These are phyloP conservation scores for Thymelicus acteon DNA, from an alignment of 2,888 invertebrate genomes.

Conservation along the genomic window DNA sequence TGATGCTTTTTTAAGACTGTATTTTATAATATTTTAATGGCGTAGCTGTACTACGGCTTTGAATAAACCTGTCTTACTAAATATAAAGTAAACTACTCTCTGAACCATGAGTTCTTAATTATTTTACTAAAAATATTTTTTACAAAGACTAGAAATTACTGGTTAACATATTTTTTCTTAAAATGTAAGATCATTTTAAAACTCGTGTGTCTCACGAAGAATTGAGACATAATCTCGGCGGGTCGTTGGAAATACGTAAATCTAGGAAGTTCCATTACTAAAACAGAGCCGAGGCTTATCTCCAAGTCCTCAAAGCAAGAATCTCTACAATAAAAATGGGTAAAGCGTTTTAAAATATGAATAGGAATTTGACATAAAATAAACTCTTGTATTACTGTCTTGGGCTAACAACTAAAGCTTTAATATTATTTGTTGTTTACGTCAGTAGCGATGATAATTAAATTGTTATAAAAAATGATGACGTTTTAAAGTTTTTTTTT, in stretches of 20 bases:
- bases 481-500: too few species aligned
- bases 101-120: too few species aligned
- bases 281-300: conserved; percentile 35
- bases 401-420: not conserved
- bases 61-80: too few species aligned
- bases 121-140: too few species aligned
- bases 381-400: not conserved
- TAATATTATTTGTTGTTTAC: too few species aligned
- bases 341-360: conserved; percentile 16
- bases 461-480: too few species aligned
- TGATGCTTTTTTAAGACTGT: too few species aligned
- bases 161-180: not conserved
- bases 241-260: conserved; percentile 36
- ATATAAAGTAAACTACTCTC: too few species aligned
- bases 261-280: conserved; percentile 35
- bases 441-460: too few species aligned
- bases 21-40: too few species aligned
- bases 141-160: not conserved
- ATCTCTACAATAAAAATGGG: conserved; percentile 23
- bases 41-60: too few species aligned
- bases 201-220: conserved; percentile 13
- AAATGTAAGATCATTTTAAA: not conserved
- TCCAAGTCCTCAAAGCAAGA: conserved; percentile 31
- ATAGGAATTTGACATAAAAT: not conserved
- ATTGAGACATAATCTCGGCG: conserved; percentile 32